phyloP scores from a whole-genome alignment of 2,797 vertebrate genomes.

The Cheirogaleus major region DNA sequence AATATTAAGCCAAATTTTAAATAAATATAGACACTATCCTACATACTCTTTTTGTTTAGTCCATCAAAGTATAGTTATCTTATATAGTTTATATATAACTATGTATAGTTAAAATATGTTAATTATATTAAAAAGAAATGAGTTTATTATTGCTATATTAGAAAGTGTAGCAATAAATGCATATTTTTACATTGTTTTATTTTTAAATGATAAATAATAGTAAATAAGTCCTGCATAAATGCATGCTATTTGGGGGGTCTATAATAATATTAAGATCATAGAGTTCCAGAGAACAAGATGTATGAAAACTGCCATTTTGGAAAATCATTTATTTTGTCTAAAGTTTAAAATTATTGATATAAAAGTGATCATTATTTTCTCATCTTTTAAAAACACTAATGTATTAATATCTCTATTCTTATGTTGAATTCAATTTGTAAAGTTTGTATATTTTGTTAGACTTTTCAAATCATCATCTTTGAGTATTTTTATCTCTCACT shows the following conservation, averaged over 20 bases:
- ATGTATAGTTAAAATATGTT: neutral
- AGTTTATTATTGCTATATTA: neutral
- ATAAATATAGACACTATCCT: neutral
- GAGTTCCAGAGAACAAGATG: neutral
- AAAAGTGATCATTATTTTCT: neutral
- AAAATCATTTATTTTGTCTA: neutral
- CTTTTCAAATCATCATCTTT: neutral
- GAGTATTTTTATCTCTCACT: neutral
- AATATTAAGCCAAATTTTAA: neutral
- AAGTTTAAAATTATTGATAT: neutral
- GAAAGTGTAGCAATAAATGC: neutral
- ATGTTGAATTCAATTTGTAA: neutral
- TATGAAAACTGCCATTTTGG: neutral
- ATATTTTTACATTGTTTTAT: neutral
- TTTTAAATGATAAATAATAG: neutral
- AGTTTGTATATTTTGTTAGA: neutral
- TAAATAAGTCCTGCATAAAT: neutral
- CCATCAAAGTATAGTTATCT: neutral
- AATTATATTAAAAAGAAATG: neutral
- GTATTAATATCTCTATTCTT: neutral
- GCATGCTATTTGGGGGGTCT: neutral
- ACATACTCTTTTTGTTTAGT: neutral
- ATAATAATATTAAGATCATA: neutral
- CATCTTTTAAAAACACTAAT: neutral
- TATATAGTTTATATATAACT: neutral